Base-by-base conservation (phyloP, 2,113 vertebrate species). In the Seriola rivoliana region DNA sequence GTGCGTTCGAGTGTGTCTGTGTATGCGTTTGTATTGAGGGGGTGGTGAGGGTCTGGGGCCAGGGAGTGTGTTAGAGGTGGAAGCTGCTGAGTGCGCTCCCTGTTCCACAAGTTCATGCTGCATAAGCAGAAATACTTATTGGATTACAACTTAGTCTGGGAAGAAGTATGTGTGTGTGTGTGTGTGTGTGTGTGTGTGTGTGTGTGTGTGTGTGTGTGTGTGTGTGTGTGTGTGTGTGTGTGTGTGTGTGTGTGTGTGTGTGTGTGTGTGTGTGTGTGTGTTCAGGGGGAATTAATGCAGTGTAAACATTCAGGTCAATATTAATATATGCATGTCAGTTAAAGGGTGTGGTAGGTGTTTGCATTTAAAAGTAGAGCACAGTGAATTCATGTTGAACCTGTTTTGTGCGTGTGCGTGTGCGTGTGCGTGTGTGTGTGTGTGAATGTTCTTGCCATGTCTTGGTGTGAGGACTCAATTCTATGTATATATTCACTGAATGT, bases 11-110 rank as follows among this genome's bases (percentile, higher is more conserved):
- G 3, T 78, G 12, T 58, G 7, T 36, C 10, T 23, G 58, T 38
- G 46, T 59, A 17, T 44, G 38, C 54, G 54, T 44, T 48, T 60
- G 69, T 40, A 14, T 36, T 4, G 17, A 17, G 48, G 59, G 38
- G 46, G 2, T 29, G 29, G 29, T 29, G n/a, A 50, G 54, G 64
- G 80, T 86, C 46, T 17, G 7, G 17, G 65, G 44, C 34, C 48
- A 38, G 69, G 57, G 76, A 60, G 63, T 85, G 75, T 84, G 62
- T 88, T 82, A 1, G 48, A 64, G 74, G 79, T 77, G 25, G 82
- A 90, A 89, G 85, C 80, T 90, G 88, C 85, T 92, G 91, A 93
- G 90, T 93, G 50, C 5, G 87, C 88, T 85, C 80, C 46, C 73
- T 89, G 86, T 91, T 88, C 67, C 34, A 83, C 79, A 44, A 29